A percentile compares a stretch with the other conserved stretches of the same genome.
phyloP scores from a whole-genome alignment of 2,113 vertebrate genomes.

The Antechinus flavipes region DNA sequence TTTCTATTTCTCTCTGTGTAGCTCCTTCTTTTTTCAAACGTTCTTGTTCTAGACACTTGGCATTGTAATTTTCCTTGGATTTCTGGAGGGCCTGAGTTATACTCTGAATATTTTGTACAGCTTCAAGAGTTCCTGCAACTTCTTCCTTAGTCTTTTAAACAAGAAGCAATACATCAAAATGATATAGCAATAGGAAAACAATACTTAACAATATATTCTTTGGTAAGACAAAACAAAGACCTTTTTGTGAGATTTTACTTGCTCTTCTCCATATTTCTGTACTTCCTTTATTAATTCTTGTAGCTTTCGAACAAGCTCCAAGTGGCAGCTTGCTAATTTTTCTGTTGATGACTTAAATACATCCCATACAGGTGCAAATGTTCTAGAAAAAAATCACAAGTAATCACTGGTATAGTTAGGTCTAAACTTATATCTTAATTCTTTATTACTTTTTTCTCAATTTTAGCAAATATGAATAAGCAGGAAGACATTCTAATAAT shows the following conservation, averaged over 20 bases:
- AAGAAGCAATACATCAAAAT: constrained; percentile 76
- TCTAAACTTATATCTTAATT: not conserved
- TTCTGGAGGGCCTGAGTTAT: constrained; percentile 96
- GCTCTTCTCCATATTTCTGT: constrained; percentile 98
- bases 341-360: constrained; percentile 97
- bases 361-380: constrained; percentile 97
- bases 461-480: not conserved
- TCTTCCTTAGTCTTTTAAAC: constrained; percentile 96
- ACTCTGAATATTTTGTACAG: constrained; percentile 96
- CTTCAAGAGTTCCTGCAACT: constrained; percentile 96
- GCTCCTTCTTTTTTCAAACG: constrained; percentile 97
- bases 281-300: constrained; percentile 98
- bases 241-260: constrained; percentile 98
- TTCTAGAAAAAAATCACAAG: constrained; percentile 83
- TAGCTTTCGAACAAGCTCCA: constrained; percentile 95
- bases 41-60: constrained; percentile 95
- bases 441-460: not conserved
- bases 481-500: not conserved
- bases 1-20: constrained; percentile 96
- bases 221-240: constrained; percentile 70
- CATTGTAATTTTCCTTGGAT: constrained; percentile 96
- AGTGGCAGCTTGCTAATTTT: constrained; percentile 95
- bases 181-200: constrained; percentile 4
- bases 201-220: constrained; percentile 58
- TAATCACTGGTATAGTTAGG: not conserved